Conservation (phyloP, 1,140 invertebrate species). For the Bombyx mori region ASM3026992v2 NC_085115.1:12120001-12120500, state of each 20-base stretch:
- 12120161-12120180: constrained; percentile 27
- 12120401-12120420: no score
- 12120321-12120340: not conserved
- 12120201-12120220: constrained; percentile 32
- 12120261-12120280: not conserved
- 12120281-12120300: not conserved
- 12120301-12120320: no score
- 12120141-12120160: constrained; percentile 25
- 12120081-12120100: not conserved
- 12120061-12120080: no score
- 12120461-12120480: no score
- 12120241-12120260: not conserved
- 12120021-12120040: not conserved
- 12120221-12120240: constrained; percentile 15
- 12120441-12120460: no score
- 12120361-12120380: not conserved
- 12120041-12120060: not conserved
- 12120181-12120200: constrained; percentile 33
- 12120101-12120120: constrained; percentile 3
- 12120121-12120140: constrained; percentile 14
- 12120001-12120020: constrained; percentile 1
- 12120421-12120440: no score
- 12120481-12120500: no score
- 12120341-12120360: not conserved
- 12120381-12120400: not conserved